Evolutionary conservation across 2,113 vertebrate species (phyloP), one percentile per base, ranked within the genome.

Genomic region (Atrichornis clamosus): DNA sequence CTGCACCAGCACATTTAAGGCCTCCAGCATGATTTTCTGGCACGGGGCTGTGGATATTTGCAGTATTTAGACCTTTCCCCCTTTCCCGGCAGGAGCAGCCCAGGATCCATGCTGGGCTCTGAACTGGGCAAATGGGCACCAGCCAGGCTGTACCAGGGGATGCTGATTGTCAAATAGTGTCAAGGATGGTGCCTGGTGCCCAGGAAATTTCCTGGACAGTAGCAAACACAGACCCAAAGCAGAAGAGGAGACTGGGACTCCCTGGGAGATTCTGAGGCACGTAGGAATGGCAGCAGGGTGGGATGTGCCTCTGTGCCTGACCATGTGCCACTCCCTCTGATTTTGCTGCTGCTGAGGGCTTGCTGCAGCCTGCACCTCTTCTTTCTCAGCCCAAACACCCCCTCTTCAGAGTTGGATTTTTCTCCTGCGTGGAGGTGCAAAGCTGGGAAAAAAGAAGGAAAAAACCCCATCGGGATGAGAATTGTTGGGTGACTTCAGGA

Each of bases 261-360:
- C 3, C 26, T 15, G 39, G 39, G 49, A 84, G 27, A 44, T 27
- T 8, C 2, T 2, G 3, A 50, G 65, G 32, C 41, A 12, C 0
- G 3, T 6, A n/a, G 78, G 42, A 42, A n/a, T 9, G 9, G 13
- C 41, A 67, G 13, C 32, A 60, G 22, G 11, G 14, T 44, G 67
- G 58, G 46, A 19, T 12, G 20, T 16, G 11, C 22, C n/a, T 41
- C 23, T 32, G 7, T 16, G 12, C 41, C 78, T 24, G 35, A 27
- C 44, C 39, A 3, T 16, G 17, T 23, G 56, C 44, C 2, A 56
- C 2, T 21, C 33, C 18, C 50, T 72, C 21, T 7, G 39, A 21
- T 59, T 39, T 58, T 60, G 35, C n/a, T 26, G 73, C 50, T 49
- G 58, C 79, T 42, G 26, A 42, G 59, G 13, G 52, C 65, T 67